phyloP scores from a whole-genome alignment of 2,113 vertebrate species.

The Amia ocellicauda region DNA sequence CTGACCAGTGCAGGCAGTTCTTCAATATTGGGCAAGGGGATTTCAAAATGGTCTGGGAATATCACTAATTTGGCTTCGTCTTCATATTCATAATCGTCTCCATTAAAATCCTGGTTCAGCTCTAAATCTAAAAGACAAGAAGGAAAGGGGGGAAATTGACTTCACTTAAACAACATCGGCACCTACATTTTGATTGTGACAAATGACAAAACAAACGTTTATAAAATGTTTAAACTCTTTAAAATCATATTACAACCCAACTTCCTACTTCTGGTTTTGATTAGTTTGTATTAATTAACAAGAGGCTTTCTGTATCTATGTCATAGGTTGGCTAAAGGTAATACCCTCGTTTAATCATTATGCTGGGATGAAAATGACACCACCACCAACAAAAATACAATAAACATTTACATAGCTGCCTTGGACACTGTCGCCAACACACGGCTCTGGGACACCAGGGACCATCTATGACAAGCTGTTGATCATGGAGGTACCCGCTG shows the following conservation, averaged over 20 bases:
- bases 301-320: slow-evolving; percentile 30
- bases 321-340: slow-evolving; percentile 28
- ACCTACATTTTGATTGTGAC: no score
- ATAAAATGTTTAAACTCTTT: no score
- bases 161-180: slow-evolving; percentile 4
- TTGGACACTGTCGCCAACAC: slow-evolving; percentile 6
- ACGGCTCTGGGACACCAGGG: background rate
- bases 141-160: slow-evolving; percentile 44
- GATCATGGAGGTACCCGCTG: background rate
- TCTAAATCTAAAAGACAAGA: slow-evolving; percentile 83
- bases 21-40: slow-evolving; percentile 96
- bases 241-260: background rate
- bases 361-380: slow-evolving; percentile 31
- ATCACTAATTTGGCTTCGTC: slow-evolving; percentile 96
- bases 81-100: slow-evolving; percentile 92
- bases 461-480: background rate
- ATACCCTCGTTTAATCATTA: slow-evolving; percentile 38
- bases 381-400: no score
- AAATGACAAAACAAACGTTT: no score
- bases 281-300: slow-evolving; percentile 1
- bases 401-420: background rate
- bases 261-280: slow-evolving; percentile 18
- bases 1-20: slow-evolving; percentile 97
- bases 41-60: slow-evolving; percentile 98
- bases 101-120: slow-evolving; percentile 84